Percentiles rank a stretch among this genome's conserved stretches.
These are phyloP conservation scores for Borostomias antarcticus DNA, from an alignment of 2,797 vertebrate genomes.

Conservation along the genomic window DNA sequence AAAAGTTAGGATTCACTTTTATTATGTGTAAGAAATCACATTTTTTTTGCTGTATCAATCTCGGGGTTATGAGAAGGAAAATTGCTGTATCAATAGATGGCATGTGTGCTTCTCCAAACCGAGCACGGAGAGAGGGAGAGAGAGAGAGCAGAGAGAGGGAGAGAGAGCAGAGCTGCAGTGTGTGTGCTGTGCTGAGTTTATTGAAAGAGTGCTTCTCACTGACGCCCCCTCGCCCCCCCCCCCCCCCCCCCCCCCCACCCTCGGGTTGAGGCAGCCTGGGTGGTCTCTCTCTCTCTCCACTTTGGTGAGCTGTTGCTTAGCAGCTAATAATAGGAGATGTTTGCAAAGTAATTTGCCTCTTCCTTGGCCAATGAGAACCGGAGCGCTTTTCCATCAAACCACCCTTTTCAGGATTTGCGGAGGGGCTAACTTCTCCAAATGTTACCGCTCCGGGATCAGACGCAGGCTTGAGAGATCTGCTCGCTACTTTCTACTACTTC, in stretches of 20 bases:
- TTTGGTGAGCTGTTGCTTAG: conserved; percentile 93
- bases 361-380: conserved; percentile 89
- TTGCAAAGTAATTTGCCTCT: conserved; percentile 94
- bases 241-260: conserved; percentile 15
- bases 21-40: conserved; percentile 29
- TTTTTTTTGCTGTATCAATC: conserved; percentile 7
- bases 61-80: conserved; percentile 35
- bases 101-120: conserved; percentile 60
- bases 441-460: conserved; percentile 80
- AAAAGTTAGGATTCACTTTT: neutral
- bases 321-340: conserved; percentile 94
- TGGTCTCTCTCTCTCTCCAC: conserved; percentile 87
- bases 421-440: conserved; percentile 83
- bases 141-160: neutral
- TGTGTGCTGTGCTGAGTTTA: conserved; percentile 67
- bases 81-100: conserved; percentile 67
- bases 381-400: conserved; percentile 87
- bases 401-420: conserved; percentile 84
- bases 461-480: conserved; percentile 71
- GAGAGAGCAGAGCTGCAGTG: conserved; percentile 44
- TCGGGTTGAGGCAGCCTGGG: conserved; percentile 81
- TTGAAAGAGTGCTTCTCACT: conserved; percentile 76
- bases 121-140: conserved; percentile 20
- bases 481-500: conserved; percentile 60
- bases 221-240: conserved; percentile 19